Percentiles rank a stretch among this genome's conserved stretches.
Evolutionary conservation across 2,888 invertebrate genomes (phyloP).

Genomic region (Lepeophtheirus nordmannii): DNA sequence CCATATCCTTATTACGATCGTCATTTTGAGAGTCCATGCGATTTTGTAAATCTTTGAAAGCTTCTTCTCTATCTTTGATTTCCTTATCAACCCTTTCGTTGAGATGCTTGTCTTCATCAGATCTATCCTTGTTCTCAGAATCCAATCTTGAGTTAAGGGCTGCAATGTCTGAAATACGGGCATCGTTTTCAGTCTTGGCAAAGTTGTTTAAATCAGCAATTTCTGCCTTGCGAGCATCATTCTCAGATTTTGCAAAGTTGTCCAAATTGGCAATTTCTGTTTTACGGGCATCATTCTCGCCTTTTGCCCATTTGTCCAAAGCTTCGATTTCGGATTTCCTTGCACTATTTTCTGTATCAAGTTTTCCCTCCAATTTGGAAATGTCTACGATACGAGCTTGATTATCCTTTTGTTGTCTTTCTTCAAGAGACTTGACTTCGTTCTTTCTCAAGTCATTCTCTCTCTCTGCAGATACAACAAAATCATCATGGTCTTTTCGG

Average conservation of each 20-base stretch:
- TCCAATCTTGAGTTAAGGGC: constrained; percentile 17
- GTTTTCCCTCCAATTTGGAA: constrained; percentile 23
- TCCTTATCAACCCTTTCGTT: constrained; percentile 21
- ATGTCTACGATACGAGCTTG: constrained; percentile 23
- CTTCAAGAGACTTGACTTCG: constrained; percentile 22
- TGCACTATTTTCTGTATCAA: constrained; percentile 23
- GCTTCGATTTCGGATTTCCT: constrained; percentile 15
- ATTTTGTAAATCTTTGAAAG: constrained; percentile 14
- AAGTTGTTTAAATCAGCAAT: constrained; percentile 23
- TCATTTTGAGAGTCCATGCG: constrained; percentile 23
- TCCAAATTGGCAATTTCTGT: constrained; percentile 18
- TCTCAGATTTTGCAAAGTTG: constrained; percentile 24
- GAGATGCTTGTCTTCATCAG: constrained; percentile 9
- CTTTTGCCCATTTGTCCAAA: constrained; percentile 22
- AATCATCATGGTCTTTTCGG: constrained; percentile 19
- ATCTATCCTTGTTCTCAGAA: constrained; percentile 2
- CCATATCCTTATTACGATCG: constrained; percentile 6
- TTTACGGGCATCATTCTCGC: constrained; percentile 23
- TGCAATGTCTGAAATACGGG: constrained; percentile 17
- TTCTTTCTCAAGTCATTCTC: constrained; percentile 24
- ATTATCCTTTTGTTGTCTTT: constrained; percentile 22
- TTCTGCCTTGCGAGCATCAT: constrained; percentile 22
- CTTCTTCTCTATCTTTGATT: constrained; percentile 22
- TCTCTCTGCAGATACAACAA: constrained; percentile 21
- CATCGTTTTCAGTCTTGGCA: constrained; percentile 24